Conservation (phyloP, 2,888 invertebrate genomes). For the Drosophila borborema region DNA sequence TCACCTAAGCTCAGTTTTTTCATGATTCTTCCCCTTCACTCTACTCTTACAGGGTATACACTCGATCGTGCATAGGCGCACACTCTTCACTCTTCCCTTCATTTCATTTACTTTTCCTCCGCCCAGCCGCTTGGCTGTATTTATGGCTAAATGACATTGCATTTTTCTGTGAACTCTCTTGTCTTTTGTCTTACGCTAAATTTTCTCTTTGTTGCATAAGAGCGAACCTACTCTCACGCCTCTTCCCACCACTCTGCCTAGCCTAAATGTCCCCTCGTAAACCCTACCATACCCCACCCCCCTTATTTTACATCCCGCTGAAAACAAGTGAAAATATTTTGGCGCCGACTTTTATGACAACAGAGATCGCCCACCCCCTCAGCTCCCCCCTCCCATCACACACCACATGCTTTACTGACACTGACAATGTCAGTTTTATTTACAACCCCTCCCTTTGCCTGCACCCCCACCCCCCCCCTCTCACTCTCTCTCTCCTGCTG, state of each 20-base stretch:
- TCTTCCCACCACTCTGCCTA: background rate
- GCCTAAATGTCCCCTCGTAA: background rate
- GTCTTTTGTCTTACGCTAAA: constrained; percentile 66
- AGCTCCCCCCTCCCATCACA: background rate
- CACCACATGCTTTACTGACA: background rate
- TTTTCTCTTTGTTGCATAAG: constrained; percentile 76
- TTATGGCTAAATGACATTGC: constrained; percentile 73
- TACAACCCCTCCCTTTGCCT: background rate
- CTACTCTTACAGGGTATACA: no score
- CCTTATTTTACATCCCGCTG: constrained; percentile 54
- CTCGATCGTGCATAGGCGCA: background rate
- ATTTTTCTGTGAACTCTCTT: constrained; percentile 46
- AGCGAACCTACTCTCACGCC: background rate
- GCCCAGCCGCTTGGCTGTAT: constrained; percentile 29
- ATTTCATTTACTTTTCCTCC: background rate
- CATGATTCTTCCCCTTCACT: no score
- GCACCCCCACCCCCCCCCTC: background rate
- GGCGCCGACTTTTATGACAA: constrained; percentile 69
- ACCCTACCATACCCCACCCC: background rate
- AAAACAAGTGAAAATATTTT: constrained; percentile 75
- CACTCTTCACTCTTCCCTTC: background rate
- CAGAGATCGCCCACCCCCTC: background rate
- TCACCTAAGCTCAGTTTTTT: no score
- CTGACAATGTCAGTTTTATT: background rate
- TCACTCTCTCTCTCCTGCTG: background rate